phyloP scores from a whole-genome alignment of 2,113 vertebrate species.

The Thunnus maccoyii region DNA sequence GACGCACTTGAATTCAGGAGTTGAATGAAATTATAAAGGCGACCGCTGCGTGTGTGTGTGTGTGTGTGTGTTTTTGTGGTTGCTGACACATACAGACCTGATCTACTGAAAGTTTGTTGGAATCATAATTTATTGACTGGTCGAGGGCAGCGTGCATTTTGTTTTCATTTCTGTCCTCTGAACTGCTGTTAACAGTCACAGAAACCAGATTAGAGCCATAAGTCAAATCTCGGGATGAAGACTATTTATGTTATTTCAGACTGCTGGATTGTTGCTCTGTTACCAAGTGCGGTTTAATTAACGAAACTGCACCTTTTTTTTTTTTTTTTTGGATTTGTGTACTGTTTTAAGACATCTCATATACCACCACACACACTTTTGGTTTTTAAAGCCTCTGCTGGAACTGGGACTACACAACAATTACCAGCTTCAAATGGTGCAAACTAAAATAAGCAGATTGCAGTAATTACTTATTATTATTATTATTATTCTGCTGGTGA shows the following conservation, averaged over 20 bases:
- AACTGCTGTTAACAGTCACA: conserved; percentile 27
- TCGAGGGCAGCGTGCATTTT: background rate
- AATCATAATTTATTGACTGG: conserved; percentile 35
- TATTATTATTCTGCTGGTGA: conserved; percentile 3
- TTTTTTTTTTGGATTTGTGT: background rate
- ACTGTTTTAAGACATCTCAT: conserved; percentile 11
- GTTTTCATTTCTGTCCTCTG: conserved; percentile 20
- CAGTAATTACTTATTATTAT: conserved; percentile 18
- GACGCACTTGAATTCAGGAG: conserved; percentile 37
- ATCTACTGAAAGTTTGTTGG: conserved; percentile 23
- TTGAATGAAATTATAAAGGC: background rate
- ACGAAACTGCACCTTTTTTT: background rate
- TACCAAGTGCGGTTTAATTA: conserved; percentile 22
- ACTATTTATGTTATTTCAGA: conserved; percentile 46
- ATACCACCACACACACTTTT: conserved; percentile 15
- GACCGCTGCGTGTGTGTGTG: background rate
- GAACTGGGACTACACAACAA: conserved; percentile 5
- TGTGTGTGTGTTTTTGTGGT: background rate
- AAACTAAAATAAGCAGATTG: conserved; percentile 13
- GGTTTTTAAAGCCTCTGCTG: conserved; percentile 31
- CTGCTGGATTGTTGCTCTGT: conserved; percentile 22
- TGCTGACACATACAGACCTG: conserved; percentile 11
- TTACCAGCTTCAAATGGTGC: conserved; percentile 28
- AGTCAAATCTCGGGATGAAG: conserved; percentile 22
- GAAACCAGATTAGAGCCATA: conserved; percentile 56